These are phyloP conservation scores for Rapana venosa DNA, from an alignment of 2,888 invertebrate genomes.

Conservation along the genomic window DNA sequence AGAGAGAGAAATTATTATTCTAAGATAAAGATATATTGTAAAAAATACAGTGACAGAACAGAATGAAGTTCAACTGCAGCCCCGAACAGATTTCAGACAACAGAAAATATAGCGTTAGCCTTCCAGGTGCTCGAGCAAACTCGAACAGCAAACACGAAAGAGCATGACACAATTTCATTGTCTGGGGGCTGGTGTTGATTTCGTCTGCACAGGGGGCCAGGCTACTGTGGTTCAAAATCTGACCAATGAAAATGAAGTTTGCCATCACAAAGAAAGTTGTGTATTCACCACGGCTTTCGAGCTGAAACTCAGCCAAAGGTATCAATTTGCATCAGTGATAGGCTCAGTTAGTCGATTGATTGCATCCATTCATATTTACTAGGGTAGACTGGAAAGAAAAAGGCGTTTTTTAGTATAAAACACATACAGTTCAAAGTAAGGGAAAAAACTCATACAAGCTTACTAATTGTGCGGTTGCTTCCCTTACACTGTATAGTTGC, in stretches of 20 bases:
- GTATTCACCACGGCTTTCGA: not conserved
- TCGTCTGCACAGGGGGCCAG: not conserved
- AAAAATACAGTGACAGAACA: too few species aligned
- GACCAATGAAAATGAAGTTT: constrained; percentile 28
- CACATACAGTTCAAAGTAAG: not conserved
- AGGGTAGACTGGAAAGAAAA: not conserved
- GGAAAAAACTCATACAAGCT: not conserved
- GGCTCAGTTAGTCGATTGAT: not conserved
- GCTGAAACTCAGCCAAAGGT: not conserved
- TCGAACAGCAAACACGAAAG: not conserved
- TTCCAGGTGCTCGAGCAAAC: too few species aligned
- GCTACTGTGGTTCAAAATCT: constrained; percentile 29
- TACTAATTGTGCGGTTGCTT: not conserved
- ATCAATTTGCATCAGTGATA: not conserved
- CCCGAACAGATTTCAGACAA: too few species aligned
- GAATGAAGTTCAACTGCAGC: too few species aligned
- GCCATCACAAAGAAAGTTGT: constrained; percentile 19
- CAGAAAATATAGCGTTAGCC: too few species aligned
- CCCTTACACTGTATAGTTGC: constrained; percentile 49
- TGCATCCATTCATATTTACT: not conserved
- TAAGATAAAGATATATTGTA: too few species aligned
- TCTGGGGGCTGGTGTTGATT: not conserved
- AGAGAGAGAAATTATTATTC: not conserved
- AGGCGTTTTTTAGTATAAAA: not conserved
- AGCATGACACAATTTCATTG: constrained; percentile 3